phyloP scores from a whole-genome alignment of 2,888 invertebrate genomes.

The Leucophenga maculata region DNA sequence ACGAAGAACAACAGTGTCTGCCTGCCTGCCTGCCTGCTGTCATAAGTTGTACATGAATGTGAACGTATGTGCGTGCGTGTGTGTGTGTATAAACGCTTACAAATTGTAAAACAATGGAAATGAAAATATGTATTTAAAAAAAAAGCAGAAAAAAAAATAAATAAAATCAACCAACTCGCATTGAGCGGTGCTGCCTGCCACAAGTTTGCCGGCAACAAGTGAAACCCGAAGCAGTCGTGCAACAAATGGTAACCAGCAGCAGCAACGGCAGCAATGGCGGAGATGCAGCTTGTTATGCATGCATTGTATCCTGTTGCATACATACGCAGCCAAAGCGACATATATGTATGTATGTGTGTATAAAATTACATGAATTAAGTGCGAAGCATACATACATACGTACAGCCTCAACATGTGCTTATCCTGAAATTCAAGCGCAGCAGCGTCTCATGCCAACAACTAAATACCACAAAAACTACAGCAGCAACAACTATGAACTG shows the following conservation, averaged over 20 bases:
- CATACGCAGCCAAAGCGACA: slow-evolving; percentile 25
- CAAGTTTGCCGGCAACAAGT: slow-evolving; percentile 25
- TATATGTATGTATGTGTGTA: slow-evolving; percentile 52
- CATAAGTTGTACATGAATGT: neutral
- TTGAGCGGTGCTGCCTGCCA: slow-evolving; percentile 39
- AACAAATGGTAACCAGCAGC: slow-evolving; percentile 40
- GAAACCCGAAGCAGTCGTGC: slow-evolving; percentile 45
- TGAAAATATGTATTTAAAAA: slow-evolving; percentile 51
- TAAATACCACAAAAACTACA: slow-evolving; percentile 22
- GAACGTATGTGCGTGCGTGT: neutral
- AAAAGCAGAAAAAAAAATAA: neutral
- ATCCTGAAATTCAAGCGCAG: slow-evolving; percentile 48
- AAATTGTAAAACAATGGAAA: slow-evolving; percentile 65
- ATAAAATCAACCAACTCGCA: slow-evolving; percentile 3
- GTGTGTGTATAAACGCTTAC: slow-evolving; percentile 47
- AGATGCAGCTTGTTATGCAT: slow-evolving; percentile 33
- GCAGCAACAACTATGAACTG: neutral
- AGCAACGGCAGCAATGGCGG: slow-evolving; percentile 42
- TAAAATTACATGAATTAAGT: slow-evolving; percentile 66
- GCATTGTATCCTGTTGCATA: slow-evolving; percentile 54
- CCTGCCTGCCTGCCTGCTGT: too few species aligned
- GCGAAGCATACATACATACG: slow-evolving; percentile 41
- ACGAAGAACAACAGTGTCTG: too few species aligned
- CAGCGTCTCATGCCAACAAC: slow-evolving; percentile 15
- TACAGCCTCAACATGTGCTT: slow-evolving; percentile 55